Base-by-base conservation (phyloP, 2,113 vertebrate genomes). In the Mus spicilegus region DNA sequence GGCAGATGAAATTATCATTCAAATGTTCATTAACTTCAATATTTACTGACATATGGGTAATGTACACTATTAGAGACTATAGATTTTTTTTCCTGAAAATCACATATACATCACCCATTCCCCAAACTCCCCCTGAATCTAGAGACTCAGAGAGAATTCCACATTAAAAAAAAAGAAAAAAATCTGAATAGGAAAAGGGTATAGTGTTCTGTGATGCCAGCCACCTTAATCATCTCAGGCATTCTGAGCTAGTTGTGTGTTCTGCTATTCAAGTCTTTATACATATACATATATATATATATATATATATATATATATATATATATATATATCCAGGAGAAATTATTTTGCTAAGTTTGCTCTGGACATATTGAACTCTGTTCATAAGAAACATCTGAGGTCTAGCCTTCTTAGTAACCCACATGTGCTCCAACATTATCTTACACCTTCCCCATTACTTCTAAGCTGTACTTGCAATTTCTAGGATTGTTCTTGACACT, bases 11-110 rank as follows among this genome's bases (percentile, higher is more conserved):
- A 24, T 46, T 91, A 73, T 80, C 93, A 3, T 90, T 42, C 28
- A 93, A 69, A 82, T 77, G 72, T 54, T 88, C 22, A 77, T 77
- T 84, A 93, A 87, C 58, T 69, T 90, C 16, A 78, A 20, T 73
- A 11, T 82, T 76, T 87, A 77, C 3, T 51, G 61, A 91, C 61
- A 72, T 33, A 39, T 76, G 75, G 10, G 36, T 9, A 65, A 73
- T 90, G 54, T 30, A 63, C 0, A 61, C 28, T 28, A 77, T 70
- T 84, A 93, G 19, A 93, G 10, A 39, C 1, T 75, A 33, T 16
- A 30, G 42, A 63, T 46, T 3, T 54, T 2, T 92, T 93, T 49
- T 7, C 3, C 65, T 30, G 73, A 61, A 36, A 61, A 33, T 87
- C 24, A 26, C 81, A 84, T 70, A 4, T 77, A 80, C 12, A 22